Conservation (phyloP, 2,113 vertebrate species). For the Dicentrarchus labrax region DNA sequence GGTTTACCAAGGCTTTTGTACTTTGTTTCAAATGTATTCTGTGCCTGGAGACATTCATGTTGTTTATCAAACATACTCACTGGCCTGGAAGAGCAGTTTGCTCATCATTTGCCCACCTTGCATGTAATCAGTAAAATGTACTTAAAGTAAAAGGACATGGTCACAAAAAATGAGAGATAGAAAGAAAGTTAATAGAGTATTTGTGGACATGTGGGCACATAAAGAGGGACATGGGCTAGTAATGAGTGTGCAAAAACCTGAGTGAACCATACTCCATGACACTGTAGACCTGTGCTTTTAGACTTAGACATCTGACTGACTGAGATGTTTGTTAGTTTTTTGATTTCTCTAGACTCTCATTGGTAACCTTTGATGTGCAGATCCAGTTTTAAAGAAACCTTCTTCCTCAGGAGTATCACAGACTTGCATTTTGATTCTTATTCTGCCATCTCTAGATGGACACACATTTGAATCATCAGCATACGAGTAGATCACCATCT, state of each 20-base stretch:
- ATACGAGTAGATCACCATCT: not conserved
- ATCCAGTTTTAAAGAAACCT: not conserved
- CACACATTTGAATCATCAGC: conserved; percentile 23
- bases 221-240: not conserved
- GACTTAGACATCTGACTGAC: not conserved
- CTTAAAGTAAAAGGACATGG: not conserved
- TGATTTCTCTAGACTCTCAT: not conserved
- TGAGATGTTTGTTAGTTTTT: not conserved
- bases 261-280: not conserved
- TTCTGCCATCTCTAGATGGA: not conserved
- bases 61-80: conserved; percentile 49
- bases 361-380: not conserved
- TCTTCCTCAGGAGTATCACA: not conserved
- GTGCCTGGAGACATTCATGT: conserved; percentile 27
- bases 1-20: not conserved
- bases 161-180: not conserved
- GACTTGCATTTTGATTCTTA: not conserved
- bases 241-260: conserved; percentile 8
- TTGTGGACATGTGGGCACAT: conserved; percentile 7
- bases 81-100: conserved; percentile 39
- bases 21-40: conserved; percentile 23
- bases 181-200: not conserved
- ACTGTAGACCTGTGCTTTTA: conserved; percentile 11
- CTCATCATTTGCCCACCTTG: conserved; percentile 35
- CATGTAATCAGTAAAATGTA: conserved; percentile 41